Evolutionary conservation across 1,140 invertebrate species (phyloP).

Genomic region (Sipha flava): DNA sequence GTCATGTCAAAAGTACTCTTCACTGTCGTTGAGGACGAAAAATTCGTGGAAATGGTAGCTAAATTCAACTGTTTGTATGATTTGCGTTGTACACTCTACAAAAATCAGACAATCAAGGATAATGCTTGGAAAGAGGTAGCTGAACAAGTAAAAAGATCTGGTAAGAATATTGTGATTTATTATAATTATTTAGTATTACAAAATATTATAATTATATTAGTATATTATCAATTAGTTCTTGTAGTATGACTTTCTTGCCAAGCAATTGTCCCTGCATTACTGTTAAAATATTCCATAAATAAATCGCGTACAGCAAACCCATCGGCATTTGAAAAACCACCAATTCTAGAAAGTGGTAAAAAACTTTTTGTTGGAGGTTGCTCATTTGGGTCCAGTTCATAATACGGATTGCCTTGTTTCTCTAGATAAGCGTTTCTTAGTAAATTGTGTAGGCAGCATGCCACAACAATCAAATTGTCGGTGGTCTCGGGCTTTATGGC

Average conservation of each 20-base stretch:
- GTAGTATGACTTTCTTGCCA: conserved; percentile 14
- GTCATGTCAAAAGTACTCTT: background rate
- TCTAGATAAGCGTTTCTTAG: no score
- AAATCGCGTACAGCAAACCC: conserved; percentile 20
- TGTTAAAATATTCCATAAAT: conserved; percentile 27
- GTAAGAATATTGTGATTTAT: background rate
- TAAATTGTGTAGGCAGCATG: no score
- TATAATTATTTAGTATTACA: background rate
- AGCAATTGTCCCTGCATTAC: background rate
- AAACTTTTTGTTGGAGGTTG: no score
- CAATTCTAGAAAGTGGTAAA: no score
- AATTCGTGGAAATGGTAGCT: background rate
- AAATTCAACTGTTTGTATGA: background rate
- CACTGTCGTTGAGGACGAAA: background rate
- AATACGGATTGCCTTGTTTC: background rate
- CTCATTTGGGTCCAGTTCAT: background rate
- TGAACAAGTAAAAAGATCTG: background rate
- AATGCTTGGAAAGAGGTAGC: background rate
- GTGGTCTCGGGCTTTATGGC: background rate
- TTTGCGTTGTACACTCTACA: background rate
- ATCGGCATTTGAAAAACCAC: background rate
- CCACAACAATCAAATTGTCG: no score
- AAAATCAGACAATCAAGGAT: no score
- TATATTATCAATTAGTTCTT: background rate
- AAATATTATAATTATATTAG: background rate